Conservation (phyloP, 2,113 vertebrate species). For the Oreotragus oreotragus region DNA sequence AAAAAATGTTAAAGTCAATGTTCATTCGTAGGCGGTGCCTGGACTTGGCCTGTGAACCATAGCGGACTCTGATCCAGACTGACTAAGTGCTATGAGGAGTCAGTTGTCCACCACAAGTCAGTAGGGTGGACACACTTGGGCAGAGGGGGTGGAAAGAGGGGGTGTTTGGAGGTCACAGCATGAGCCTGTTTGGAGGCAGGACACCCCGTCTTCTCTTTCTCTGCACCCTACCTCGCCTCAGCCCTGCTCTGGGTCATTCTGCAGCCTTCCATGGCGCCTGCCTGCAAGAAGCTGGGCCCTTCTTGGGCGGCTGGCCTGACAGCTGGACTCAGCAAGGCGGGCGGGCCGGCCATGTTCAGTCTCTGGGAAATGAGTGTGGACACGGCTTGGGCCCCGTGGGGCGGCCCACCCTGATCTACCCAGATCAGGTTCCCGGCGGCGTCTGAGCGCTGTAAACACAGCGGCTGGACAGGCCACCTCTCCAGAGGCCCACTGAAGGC, state of each 20-base stretch:
- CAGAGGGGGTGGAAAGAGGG: too few relatives aligned
- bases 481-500: conserved; percentile 72
- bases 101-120: not conserved
- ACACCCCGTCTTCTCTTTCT: too few relatives aligned
- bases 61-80: not conserved
- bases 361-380: conserved; percentile 77
- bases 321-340: conserved; percentile 41
- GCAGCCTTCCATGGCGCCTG: not conserved
- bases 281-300: not conserved
- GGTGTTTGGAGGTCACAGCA: too few relatives aligned
- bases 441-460: conserved; percentile 83
- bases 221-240: not conserved
- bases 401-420: conserved; percentile 72
- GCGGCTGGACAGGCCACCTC: conserved; percentile 80
- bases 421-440: conserved; percentile 76
- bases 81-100: not conserved
- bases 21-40: not conserved
- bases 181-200: not conserved
- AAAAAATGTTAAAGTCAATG: not conserved
- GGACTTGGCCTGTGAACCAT: not conserved
- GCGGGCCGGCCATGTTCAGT: conserved; percentile 57
- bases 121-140: not conserved
- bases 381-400: conserved; percentile 53
- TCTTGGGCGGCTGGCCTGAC: not conserved
- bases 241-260: not conserved